phyloP scores from a whole-genome alignment of 2,888 invertebrate genomes.

The Troides aeacus region DNA sequence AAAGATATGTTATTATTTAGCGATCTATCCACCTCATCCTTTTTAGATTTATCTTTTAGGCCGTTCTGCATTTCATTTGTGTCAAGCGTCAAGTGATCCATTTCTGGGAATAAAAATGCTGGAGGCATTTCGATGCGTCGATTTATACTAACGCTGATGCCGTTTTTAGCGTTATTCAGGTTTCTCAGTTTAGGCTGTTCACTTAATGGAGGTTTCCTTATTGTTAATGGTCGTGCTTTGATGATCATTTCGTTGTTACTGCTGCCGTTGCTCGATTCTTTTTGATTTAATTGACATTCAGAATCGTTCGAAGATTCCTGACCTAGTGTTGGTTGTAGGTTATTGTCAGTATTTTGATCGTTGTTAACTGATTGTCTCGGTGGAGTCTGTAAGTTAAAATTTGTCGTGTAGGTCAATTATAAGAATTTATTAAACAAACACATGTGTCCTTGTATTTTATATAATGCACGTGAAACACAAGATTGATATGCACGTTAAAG shows the following conservation, averaged over 20 bases:
- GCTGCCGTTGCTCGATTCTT: constrained; percentile 69
- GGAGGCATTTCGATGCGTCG: constrained; percentile 91
- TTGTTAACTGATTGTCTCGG: constrained; percentile 76
- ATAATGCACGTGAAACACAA: neutral
- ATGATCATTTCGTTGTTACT: constrained; percentile 75
- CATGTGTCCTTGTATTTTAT: neutral
- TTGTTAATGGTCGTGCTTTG: constrained; percentile 91
- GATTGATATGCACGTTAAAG: too few relatives aligned
- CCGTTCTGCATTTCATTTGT: constrained; percentile 58
- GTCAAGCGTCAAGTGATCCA: constrained; percentile 82
- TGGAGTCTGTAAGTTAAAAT: constrained; percentile 59
- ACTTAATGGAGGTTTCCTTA: constrained; percentile 89
- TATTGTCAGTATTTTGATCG: constrained; percentile 59
- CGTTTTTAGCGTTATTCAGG: constrained; percentile 76
- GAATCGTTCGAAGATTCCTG: constrained; percentile 61
- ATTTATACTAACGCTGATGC: constrained; percentile 84
- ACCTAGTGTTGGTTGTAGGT: constrained; percentile 55
- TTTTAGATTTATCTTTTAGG: constrained; percentile 61
- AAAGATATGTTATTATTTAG: constrained; percentile 55
- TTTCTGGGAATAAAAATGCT: constrained; percentile 89
- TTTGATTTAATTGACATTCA: constrained; percentile 55
- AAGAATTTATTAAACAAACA: neutral
- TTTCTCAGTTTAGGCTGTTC: constrained; percentile 89
- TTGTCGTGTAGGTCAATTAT: neutral
- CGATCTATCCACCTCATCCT: constrained; percentile 71